Percentiles rank a stretch among this genome's conserved stretches.
These are phyloP conservation scores for Clarias gariepinus DNA, from an alignment of 2,113 vertebrate genomes.

Conservation along the genomic window DNA sequence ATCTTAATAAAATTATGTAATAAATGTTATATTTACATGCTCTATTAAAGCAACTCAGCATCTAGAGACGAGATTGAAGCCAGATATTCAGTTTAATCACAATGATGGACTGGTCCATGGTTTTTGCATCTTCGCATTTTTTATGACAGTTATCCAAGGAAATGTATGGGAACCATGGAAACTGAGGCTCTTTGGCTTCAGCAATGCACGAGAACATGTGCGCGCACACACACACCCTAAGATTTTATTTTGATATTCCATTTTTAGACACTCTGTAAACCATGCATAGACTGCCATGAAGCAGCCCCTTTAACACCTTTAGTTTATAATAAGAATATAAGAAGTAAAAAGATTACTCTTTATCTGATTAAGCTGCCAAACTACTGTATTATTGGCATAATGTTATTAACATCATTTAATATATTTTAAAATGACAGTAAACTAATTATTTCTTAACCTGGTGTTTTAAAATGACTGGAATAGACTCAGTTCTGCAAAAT, in stretches of 20 bases:
- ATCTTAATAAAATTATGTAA: background rate
- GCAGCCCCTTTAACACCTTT: background rate
- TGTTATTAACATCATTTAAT: too few species aligned
- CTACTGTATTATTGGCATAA: background rate
- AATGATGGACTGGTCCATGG: background rate
- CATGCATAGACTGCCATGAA: background rate
- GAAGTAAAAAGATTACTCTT: background rate
- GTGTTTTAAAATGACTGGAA: background rate
- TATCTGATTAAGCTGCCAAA: background rate
- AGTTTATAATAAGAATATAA: background rate
- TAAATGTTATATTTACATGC: background rate
- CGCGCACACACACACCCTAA: background rate
- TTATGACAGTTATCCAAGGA: constrained; percentile 22
- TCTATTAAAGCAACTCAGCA: background rate
- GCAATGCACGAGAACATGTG: background rate
- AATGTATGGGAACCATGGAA: constrained; percentile 43
- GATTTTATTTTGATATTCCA: background rate
- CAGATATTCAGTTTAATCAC: background rate
- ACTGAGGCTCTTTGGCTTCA: constrained; percentile 30
- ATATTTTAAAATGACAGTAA: background rate
- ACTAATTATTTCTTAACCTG: background rate
- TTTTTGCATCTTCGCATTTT: background rate
- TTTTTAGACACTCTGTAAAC: background rate
- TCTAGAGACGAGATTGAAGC: background rate
- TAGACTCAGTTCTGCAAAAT: background rate